These are phyloP conservation scores for Pandion haliaetus DNA, from an alignment of 2,113 vertebrate genomes.

Conservation along the genomic window DNA sequence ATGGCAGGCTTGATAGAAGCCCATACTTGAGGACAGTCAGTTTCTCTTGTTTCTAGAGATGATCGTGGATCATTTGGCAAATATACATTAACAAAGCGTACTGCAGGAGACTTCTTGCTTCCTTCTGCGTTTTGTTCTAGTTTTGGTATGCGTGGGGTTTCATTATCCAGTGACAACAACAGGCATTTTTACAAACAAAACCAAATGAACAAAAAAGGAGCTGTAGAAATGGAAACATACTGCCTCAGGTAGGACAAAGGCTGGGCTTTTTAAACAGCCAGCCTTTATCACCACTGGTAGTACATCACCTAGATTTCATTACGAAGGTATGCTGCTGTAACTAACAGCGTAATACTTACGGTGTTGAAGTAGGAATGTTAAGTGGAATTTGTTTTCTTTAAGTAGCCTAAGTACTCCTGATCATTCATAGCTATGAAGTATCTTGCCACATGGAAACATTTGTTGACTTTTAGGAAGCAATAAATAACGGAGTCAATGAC, in stretches of 20 bases:
- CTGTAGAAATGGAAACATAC: not conserved
- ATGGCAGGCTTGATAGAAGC: not conserved
- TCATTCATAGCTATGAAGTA: not conserved
- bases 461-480: not conserved
- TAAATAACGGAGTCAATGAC: not conserved
- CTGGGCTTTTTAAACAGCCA: not conserved
- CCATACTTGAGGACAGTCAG: not conserved
- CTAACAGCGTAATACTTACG: not conserved
- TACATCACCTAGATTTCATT: not conserved
- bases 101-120: not conserved
- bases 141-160: not conserved
- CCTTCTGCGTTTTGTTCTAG: not conserved
- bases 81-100: rapidly evolving
- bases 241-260: not conserved
- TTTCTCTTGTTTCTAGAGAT: not conserved
- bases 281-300: not conserved
- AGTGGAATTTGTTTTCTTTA: not conserved
- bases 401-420: not conserved
- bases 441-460: not conserved
- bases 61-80: not conserved
- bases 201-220: not conserved
- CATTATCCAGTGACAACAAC: not conserved
- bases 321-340: not conserved
- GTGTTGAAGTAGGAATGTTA: not conserved
- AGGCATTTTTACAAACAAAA: not conserved